A percentile compares a stretch with the other conserved stretches of the same genome.
Evolutionary conservation across 53 echinoderm and acorn worm genomes (phyloP).

Genomic region (Luidia sarsii): DNA sequence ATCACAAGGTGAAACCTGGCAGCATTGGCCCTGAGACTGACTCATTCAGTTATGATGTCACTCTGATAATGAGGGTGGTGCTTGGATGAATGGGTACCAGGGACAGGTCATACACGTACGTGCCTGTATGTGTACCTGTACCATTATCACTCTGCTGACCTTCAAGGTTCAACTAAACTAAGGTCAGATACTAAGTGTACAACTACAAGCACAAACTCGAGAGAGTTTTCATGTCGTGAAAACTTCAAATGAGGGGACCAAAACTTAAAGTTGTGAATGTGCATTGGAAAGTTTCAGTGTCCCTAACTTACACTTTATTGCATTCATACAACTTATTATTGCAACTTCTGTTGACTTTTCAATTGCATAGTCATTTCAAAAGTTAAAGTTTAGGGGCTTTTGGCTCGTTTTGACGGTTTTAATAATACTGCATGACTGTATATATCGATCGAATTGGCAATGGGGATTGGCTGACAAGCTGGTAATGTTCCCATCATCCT

Average conservation of each 20-base stretch:
- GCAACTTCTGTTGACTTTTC: background rate
- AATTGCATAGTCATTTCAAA: conserved; percentile 11
- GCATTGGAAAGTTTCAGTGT: background rate
- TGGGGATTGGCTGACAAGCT: conserved; percentile 23
- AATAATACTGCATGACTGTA: background rate
- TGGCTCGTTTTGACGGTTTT: background rate
- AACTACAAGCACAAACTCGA: no score
- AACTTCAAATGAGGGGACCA: background rate
- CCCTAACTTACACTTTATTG: conserved; percentile 4
- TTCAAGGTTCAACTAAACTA: background rate
- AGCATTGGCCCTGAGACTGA: background rate
- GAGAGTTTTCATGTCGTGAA: no score
- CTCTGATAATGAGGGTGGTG: background rate
- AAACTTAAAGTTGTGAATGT: background rate
- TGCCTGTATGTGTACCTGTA: background rate
- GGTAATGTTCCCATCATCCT: background rate
- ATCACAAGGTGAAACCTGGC: background rate
- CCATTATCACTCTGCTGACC: background rate
- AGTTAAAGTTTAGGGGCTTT: background rate
- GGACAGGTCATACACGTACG: background rate
- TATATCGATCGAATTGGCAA: background rate
- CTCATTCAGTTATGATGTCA: conserved; percentile 13
- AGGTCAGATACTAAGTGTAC: background rate
- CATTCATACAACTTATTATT: background rate
- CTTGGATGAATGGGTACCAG: no score